Conservation (phyloP, 2,113 vertebrate species). For the Platysteira castanea region DNA sequence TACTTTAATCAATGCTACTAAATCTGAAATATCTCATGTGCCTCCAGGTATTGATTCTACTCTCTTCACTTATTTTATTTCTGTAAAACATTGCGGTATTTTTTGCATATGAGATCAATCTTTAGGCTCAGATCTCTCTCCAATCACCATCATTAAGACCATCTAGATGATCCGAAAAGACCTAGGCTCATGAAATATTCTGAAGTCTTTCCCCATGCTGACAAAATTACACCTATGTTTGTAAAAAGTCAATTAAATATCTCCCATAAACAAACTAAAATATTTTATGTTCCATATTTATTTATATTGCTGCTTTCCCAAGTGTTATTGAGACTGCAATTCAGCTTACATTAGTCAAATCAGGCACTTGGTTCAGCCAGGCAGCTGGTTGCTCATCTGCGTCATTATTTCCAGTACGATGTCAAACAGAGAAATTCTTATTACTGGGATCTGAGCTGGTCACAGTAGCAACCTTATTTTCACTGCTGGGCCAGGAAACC, state of each 20-base stretch:
- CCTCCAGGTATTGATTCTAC: conserved; percentile 7
- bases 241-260: background rate
- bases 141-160: background rate
- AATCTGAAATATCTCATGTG: conserved; percentile 16
- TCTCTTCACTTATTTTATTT: background rate
- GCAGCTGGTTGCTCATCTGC: background rate
- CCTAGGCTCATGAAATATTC: background rate
- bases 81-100: background rate
- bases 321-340: background rate
- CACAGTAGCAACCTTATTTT: background rate
- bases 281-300: background rate
- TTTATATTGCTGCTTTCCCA: background rate
- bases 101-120: background rate
- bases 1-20: conserved; percentile 48
- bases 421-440: background rate
- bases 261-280: background rate
- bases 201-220: background rate
- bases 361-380: background rate
- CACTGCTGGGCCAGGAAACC: background rate
- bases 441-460: background rate
- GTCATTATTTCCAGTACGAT: background rate
- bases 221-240: background rate
- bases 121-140: background rate
- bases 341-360: background rate
- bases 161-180: background rate